Evolutionary conservation across 2,797 vertebrate genomes (phyloP), one percentile per base, ranked within the genome.

Genomic region (Schizopygopsis malacanthus): DNA sequence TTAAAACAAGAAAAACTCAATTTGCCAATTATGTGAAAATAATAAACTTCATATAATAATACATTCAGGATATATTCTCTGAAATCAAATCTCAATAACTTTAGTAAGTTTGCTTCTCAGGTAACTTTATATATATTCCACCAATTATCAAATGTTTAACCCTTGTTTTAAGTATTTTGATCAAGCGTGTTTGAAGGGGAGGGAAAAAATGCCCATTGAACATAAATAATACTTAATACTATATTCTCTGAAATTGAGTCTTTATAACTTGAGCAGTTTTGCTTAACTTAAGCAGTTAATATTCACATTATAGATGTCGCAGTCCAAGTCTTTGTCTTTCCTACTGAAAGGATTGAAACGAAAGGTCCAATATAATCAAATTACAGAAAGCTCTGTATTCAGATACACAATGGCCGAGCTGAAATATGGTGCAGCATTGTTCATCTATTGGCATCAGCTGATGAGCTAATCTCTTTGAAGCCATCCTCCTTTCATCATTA

Each of bases 391-490:
- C 87, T 85, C 88, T 61, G 87, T 90, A 43, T 85, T 90, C 85
- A 89, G 86, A 91, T 91, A 91, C 85, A 81, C 87, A 90, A 89
- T 89, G 85, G 86, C 71, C 73, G 85, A 79, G 88, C 91, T 90
- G 90, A 88, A 75, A 89, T 88, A 86, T 65, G 83, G 84, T 90
- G 89, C 90, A 81, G 90, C 88, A 92, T 92, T 93, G 90, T 94
- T 94, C 91, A 67, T 91, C 91, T 92, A 92, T 93, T 90, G 93
- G 92, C 91, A 87, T 84, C 88, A 91, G 88, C 89, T 91, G 93
- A 93, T 92, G 90, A 93, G 89, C 91, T 93, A 90, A 94, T 93
- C 91, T 93, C 91, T 94, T 93, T 94, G 91, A 94, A 93, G 90
- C 91, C 88, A 85, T 92, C 92, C 92, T 91, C 85, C 86, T 94